Base-by-base conservation (phyloP, 1,140 invertebrate species). In the Harpegnathos saltator region DNA sequence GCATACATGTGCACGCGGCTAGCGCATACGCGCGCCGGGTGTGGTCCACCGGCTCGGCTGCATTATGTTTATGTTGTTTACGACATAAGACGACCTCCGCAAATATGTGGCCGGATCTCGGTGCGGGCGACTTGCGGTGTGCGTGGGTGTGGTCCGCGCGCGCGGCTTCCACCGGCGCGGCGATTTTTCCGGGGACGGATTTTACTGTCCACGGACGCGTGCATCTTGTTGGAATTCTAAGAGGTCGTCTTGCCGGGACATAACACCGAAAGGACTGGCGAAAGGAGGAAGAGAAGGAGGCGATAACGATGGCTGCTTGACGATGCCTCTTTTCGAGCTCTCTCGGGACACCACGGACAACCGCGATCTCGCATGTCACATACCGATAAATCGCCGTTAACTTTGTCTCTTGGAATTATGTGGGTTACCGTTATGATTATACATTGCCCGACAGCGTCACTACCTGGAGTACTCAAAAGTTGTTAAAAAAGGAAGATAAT, bases 61-160 rank as follows among this genome's bases (percentile, higher is more conserved):
- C 63, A 84, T 87, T 86, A 90, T 89, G 81, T 85, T 90, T 88
- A 89, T 87, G 84, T 87, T 91, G 89, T 91, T 91, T 91, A 91
- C 90, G 90, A 90, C 84, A 68, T 72, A 68, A 84, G 50, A 26
- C 87, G 90, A 89, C 88, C 87, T 91, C 86, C 87, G 84, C 90
- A 88, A 90, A 86, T 89, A 89, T 89, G 90, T 80, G 82, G 33
- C 88, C 81, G 89, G 87, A 89, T 89, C 89, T 89, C 63, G 48
- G 80, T 15, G 44, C n/a, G 66, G 52, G 3, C 63, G 38, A 69
- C 29, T 33, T 5, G 29, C 29, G 61, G 22, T 48, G 22, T 48
- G 68, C 85, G 86, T 91, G 83, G 88, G 89, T 87, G 88, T 89
- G 68, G 86, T 85, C 58, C 58, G 15, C 17, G 54, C 44, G 63